Evolutionary conservation across 1,140 invertebrate genomes (phyloP).

Genomic region (Megathymus violae): DNA sequence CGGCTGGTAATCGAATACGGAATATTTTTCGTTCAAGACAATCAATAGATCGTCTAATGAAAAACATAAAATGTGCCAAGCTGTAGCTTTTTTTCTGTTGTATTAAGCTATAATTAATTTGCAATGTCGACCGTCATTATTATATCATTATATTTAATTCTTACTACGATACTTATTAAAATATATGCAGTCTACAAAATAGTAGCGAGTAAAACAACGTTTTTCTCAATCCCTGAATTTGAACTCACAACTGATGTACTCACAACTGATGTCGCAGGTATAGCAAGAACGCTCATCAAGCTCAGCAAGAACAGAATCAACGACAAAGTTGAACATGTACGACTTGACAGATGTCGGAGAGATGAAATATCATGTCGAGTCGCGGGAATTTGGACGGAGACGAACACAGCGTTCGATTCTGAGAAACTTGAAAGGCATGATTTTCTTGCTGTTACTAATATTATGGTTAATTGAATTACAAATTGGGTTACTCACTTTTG

Average conservation of each 20-base stretch:
- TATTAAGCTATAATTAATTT: no score
- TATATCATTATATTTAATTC: no score
- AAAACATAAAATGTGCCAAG: no score
- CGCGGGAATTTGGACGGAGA: constrained; percentile 38
- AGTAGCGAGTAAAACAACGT: no score
- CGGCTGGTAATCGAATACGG: no score
- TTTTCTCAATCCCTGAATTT: no score
- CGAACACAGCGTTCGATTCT: constrained; percentile 27
- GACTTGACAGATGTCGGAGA: constrained; percentile 63
- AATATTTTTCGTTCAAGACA: no score
- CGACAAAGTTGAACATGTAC: constrained; percentile 66
- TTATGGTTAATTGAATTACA: constrained; percentile 26
- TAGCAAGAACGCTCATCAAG: not conserved
- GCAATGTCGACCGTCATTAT: no score
- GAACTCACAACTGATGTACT: not conserved
- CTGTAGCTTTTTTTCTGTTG: no score
- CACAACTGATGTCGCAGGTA: not conserved
- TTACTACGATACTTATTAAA: no score
- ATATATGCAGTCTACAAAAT: no score
- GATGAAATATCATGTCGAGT: constrained; percentile 65
- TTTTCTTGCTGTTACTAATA: constrained; percentile 10
- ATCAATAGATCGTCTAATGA: no score
- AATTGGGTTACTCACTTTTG: constrained; percentile 16
- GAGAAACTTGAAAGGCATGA: constrained; percentile 31
- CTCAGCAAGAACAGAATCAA: constrained; percentile 24